phyloP scores from a whole-genome alignment of 64 coral and sea anemone genomes.

The Porites australiensis region DNA sequence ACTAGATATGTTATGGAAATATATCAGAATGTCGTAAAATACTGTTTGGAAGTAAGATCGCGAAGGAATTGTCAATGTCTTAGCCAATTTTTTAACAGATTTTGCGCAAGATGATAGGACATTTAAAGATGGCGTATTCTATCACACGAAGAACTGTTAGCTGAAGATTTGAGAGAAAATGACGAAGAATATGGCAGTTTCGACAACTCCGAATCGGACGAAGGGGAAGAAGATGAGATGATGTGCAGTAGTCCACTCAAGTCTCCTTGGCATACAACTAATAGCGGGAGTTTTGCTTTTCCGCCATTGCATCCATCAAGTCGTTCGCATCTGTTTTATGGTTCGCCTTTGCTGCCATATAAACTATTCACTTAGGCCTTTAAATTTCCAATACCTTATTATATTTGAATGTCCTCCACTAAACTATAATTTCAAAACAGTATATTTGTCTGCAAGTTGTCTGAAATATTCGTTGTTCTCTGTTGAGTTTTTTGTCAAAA shows the following conservation, averaged over 20 bases:
- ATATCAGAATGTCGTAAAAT: slow-evolving; percentile 23
- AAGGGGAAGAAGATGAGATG: slow-evolving; percentile 26
- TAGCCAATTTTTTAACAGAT: background rate
- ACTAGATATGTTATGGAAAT: slow-evolving; percentile 34
- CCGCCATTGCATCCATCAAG: too few species aligned
- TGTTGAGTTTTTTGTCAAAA: background rate
- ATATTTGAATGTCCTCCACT: too few species aligned
- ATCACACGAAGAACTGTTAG: background rate
- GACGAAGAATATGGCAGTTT: slow-evolving; percentile 27
- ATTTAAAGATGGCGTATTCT: slow-evolving; percentile 17
- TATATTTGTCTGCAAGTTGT: too few species aligned
- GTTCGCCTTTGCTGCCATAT: too few species aligned
- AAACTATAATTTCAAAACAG: too few species aligned
- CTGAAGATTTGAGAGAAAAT: slow-evolving; percentile 16
- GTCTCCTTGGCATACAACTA: too few species aligned
- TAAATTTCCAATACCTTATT: too few species aligned
- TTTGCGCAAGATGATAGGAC: slow-evolving; percentile 14
- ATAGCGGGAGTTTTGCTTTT: too few species aligned
- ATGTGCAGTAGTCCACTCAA: too few species aligned
- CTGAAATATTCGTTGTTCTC: background rate
- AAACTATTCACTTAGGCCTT: too few species aligned
- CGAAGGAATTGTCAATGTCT: background rate
- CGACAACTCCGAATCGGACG: slow-evolving; percentile 30
- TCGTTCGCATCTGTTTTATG: background rate
- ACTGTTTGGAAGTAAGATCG: background rate